These are phyloP conservation scores for Pollenia amentaria DNA, from an alignment of 2,888 invertebrate species.

Conservation along the genomic window DNA sequence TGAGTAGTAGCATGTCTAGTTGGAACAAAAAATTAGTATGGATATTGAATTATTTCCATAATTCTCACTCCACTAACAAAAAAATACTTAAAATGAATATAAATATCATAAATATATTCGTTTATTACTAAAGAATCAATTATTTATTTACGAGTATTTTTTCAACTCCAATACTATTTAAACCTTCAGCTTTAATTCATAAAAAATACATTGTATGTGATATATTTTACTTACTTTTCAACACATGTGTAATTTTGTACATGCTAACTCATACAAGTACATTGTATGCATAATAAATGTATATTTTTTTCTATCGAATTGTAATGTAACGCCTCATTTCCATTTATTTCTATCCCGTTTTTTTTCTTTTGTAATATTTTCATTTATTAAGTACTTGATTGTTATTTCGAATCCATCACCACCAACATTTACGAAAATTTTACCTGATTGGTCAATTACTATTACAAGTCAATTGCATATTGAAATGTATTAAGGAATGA, in stretches of 20 bases:
- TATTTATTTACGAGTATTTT: slow-evolving; percentile 39
- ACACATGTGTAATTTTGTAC: slow-evolving; percentile 11
- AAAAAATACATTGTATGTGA: slow-evolving; percentile 6
- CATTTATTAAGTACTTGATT: slow-evolving; percentile 52
- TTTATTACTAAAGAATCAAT: slow-evolving; percentile 66
- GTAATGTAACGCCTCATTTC: slow-evolving; percentile 50
- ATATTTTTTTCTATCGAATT: slow-evolving; percentile 37
- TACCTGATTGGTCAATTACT: slow-evolving; percentile 74
- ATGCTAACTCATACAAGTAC: background rate
- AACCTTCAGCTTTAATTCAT: slow-evolving; percentile 12
- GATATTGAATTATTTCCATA: slow-evolving; percentile 61
- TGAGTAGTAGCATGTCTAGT: slow-evolving; percentile 54
- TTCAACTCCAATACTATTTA: background rate
- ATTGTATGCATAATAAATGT: background rate
- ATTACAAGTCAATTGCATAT: slow-evolving; percentile 71
- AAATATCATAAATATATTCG: slow-evolving; percentile 64
- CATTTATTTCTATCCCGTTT: slow-evolving; percentile 20
- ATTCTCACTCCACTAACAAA: background rate
- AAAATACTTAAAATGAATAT: slow-evolving; percentile 35
- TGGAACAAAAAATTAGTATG: background rate
- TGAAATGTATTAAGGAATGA: slow-evolving; percentile 42
- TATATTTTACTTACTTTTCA: slow-evolving; percentile 19
- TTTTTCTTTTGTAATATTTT: slow-evolving; percentile 4
- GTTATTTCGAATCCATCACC: slow-evolving; percentile 48
- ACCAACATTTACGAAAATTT: slow-evolving; percentile 66